Percentiles rank a stretch among this genome's conserved stretches.
Evolutionary conservation across 2,888 invertebrate genomes (phyloP).

Genomic region (Drosophila formosana): DNA sequence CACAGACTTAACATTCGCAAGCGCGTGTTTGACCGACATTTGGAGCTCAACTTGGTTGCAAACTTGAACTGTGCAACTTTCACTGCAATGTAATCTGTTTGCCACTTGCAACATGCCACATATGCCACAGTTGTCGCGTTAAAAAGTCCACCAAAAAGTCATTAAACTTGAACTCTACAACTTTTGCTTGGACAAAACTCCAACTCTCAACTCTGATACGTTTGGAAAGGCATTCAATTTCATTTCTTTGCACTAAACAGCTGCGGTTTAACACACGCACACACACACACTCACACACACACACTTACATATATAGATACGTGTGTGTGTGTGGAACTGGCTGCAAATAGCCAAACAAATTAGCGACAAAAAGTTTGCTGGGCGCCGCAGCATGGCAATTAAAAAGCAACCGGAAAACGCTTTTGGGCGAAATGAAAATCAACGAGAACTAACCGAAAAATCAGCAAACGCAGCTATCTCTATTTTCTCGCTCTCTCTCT

Average conservation of each 20-base stretch:
- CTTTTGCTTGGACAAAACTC: slow-evolving; percentile 30
- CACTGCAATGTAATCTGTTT: slow-evolving; percentile 2
- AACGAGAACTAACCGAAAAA: slow-evolving; percentile 19
- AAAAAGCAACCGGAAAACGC: slow-evolving; percentile 55
- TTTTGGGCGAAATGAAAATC: slow-evolving; percentile 31
- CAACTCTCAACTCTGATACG: slow-evolving; percentile 56
- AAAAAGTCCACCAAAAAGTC: slow-evolving; percentile 45
- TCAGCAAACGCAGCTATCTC: slow-evolving; percentile 9
- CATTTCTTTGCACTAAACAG: slow-evolving; percentile 57
- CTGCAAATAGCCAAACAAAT: slow-evolving; percentile 72
- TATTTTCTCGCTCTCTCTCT: background rate
- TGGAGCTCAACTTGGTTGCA: background rate
- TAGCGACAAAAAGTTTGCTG: slow-evolving; percentile 71
- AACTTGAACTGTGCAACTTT: slow-evolving; percentile 4
- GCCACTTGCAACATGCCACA: slow-evolving; percentile 19
- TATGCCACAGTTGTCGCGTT: slow-evolving; percentile 13
- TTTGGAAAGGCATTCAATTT: slow-evolving; percentile 57
- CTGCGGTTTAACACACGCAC: slow-evolving; percentile 29
- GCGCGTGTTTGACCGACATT: background rate
- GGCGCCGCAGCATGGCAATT: slow-evolving; percentile 55
- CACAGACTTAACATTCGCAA: background rate
- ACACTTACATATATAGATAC: background rate
- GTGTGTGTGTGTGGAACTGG: slow-evolving; percentile 1
- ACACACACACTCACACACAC: slow-evolving; percentile 4
- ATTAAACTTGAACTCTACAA: slow-evolving; percentile 53